These are phyloP conservation scores for Microplitis deprimator DNA, from an alignment of 2,888 invertebrate species.

Conservation along the genomic window DNA sequence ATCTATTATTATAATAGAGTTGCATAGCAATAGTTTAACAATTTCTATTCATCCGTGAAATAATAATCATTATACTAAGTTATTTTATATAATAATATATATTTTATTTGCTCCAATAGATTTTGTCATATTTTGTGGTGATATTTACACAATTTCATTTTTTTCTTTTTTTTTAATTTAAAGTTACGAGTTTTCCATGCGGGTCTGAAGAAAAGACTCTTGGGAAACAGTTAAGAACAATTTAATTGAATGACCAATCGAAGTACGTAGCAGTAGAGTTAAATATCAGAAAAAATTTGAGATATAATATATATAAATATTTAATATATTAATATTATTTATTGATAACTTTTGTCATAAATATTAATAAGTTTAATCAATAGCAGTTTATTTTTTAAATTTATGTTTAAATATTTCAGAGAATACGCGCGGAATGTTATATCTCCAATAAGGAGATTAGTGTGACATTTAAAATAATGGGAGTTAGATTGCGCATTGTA, in stretches of 20 bases:
- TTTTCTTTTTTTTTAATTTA: not conserved
- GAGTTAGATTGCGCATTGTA: slow-evolving; percentile 6
- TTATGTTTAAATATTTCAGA: not conserved
- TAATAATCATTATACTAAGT: too few relatives aligned
- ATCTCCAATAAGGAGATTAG: not conserved
- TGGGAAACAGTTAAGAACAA: not conserved
- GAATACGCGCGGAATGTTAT: not conserved
- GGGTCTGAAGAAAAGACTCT: not conserved
- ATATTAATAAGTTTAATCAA: slow-evolving; percentile 13
- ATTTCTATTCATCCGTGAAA: not conserved
- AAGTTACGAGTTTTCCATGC: not conserved
- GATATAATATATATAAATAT: not conserved
- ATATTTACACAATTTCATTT: not conserved
- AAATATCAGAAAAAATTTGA: not conserved
- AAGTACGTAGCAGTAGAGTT: not conserved
- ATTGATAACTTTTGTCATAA: not conserved
- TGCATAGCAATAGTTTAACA: not conserved
- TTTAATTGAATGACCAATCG: not conserved
- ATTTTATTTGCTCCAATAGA: not conserved
- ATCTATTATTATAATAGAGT: not conserved
- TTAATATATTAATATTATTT: not conserved
- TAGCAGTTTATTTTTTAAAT: slow-evolving; percentile 1
- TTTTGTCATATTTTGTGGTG: not conserved
- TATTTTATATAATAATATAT: too few relatives aligned
- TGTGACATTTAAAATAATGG: slow-evolving; percentile 21